Conservation (phyloP, 2,113 vertebrate genomes). For the Macaca mulatta region DNA sequence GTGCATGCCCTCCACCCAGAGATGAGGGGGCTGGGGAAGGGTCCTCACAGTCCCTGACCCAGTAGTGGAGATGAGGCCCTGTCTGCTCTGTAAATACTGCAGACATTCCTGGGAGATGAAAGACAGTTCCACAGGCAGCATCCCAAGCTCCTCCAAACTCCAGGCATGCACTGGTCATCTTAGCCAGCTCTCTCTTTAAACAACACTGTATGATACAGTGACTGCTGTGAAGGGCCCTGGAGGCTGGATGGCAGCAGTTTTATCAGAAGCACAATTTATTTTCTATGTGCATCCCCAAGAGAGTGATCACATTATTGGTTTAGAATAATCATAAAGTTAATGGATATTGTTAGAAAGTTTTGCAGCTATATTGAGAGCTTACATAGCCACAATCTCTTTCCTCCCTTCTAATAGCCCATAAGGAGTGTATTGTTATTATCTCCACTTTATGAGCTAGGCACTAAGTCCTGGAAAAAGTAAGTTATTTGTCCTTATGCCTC, state of each 20-base stretch:
- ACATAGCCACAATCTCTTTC: background rate
- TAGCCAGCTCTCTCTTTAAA: background rate
- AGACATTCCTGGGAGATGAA: slow-evolving; percentile 42
- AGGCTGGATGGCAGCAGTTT: background rate
- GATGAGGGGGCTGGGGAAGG: background rate
- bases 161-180: background rate
- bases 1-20: background rate
- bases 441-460: background rate
- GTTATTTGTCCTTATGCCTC: background rate
- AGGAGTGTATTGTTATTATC: background rate
- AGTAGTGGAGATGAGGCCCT: background rate
- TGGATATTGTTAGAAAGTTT: background rate
- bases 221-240: background rate
- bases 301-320: background rate
- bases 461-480: background rate
- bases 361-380: background rate
- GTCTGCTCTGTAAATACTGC: background rate
- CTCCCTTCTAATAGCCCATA: background rate
- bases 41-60: background rate
- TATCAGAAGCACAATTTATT: background rate
- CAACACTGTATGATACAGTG: background rate
- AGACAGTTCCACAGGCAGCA: background rate
- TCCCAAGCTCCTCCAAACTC: background rate
- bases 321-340: background rate
- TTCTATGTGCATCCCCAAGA: background rate